A percentile compares a stretch with the other conserved stretches of the same genome.
Conservation (phyloP, 2,113 vertebrate genomes). For the Anoura caudifer region DNA sequence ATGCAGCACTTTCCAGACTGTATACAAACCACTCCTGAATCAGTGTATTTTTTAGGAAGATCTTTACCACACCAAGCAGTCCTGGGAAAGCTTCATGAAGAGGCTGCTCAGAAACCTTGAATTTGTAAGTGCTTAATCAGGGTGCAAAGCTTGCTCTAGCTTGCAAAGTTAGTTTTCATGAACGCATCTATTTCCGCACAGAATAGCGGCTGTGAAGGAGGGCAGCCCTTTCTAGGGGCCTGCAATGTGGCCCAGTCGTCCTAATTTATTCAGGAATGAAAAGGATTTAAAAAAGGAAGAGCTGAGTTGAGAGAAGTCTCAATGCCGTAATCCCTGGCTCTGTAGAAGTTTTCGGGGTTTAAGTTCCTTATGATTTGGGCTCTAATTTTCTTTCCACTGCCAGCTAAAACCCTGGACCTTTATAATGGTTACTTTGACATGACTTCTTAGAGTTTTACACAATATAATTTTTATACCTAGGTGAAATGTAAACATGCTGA, state of each 20-base stretch:
- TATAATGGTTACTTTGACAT: neutral
- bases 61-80: neutral
- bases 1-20: slow-evolving; percentile 22
- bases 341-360: slow-evolving; percentile 8
- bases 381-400: neutral
- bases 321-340: neutral
- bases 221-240: neutral
- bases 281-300: neutral
- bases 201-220: neutral
- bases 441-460: slow-evolving; percentile 8
- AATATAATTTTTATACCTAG: slow-evolving; percentile 12
- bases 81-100: slow-evolving; percentile 14
- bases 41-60: slow-evolving; percentile 43
- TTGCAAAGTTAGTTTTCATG: neutral
- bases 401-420: neutral
- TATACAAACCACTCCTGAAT: slow-evolving; percentile 45
- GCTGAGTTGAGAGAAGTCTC: neutral
- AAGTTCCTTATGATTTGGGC: neutral
- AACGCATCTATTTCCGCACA: neutral
- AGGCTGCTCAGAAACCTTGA: slow-evolving; percentile 9
- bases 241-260: neutral
- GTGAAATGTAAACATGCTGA: slow-evolving; percentile 32
- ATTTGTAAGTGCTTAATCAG: slow-evolving; percentile 25
- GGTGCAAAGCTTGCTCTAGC: neutral
- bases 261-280: neutral